phyloP scores from a whole-genome alignment of 2,797 vertebrate genomes.

The Neostethus bicornis region DNA sequence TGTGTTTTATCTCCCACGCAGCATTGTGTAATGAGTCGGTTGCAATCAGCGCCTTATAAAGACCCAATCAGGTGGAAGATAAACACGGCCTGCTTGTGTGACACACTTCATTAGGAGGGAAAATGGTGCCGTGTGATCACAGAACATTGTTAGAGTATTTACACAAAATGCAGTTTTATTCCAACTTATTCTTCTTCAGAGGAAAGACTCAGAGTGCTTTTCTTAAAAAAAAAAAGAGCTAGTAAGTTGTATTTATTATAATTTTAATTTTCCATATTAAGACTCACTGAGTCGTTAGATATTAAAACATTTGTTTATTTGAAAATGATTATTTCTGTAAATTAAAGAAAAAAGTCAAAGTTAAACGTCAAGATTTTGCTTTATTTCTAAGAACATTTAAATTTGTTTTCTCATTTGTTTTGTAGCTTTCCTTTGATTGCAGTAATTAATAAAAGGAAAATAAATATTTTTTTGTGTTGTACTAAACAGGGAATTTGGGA shows the following conservation, averaged over 20 bases:
- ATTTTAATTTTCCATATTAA: too few species aligned
- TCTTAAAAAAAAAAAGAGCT: neutral
- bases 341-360: too few species aligned
- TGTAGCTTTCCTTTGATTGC: too few species aligned
- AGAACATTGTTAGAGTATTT: slow-evolving; percentile 54
- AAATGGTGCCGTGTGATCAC: slow-evolving; percentile 72
- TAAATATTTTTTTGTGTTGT: too few species aligned
- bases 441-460: too few species aligned
- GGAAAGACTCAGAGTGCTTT: neutral
- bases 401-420: too few species aligned
- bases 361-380: too few species aligned
- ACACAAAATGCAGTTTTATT: slow-evolving; percentile 48
- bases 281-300: too few species aligned
- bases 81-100: slow-evolving; percentile 72
- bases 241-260: neutral
- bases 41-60: slow-evolving; percentile 75
- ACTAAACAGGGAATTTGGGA: too few species aligned
- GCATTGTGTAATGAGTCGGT: slow-evolving; percentile 54
- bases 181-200: slow-evolving; percentile 1
- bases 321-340: too few species aligned
- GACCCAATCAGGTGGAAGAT: slow-evolving; percentile 75
- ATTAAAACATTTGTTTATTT: too few species aligned
- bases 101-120: slow-evolving; percentile 77
- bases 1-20: slow-evolving; percentile 26
- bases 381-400: too few species aligned